Evolutionary conservation across 2,797 vertebrate genomes (phyloP), one percentile per base, ranked within the genome.

Genomic region (Hypotaenidia philippensis): DNA sequence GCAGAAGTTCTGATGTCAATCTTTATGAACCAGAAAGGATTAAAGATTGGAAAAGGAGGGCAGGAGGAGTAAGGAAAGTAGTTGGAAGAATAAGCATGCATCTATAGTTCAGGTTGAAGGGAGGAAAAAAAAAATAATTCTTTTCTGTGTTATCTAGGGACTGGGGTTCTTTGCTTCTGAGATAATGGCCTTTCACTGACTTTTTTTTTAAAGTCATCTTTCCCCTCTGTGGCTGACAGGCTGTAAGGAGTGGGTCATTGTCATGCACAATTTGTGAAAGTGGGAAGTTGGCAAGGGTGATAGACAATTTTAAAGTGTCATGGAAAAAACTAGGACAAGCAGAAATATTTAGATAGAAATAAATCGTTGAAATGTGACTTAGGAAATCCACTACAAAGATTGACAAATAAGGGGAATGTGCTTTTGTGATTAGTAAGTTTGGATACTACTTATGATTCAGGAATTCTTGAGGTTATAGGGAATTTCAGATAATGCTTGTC

Each of bases 321-420:
- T 88, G 89, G 89, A 90, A 89, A 95, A 92, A 93, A 88, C 76
- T 68, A 72, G 78, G 71, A 75, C 71, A 91, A 77, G 65, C 65
- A 91, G 79, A 93, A 94, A 81, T 91, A 87, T 53, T 91, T 87
- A 68, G 83, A 80, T 89, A 89, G 75, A 83, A 93, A 83, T 82
- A 93, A 95, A 84, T 90, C 79, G 49, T 87, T 92, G 92, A 96
- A 92, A 96, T 85, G 78, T 57, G 40, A 25, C 74, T 96, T 92
- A 80, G 0, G 4, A 95, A 94, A 96, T 94, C 69, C 34, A 72
- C 87, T 91, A 83, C 52, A 50, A 59, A 83, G 64, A 87, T 41
- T 83, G 89, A 91, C 87, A 89, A 85, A 87, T 87, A 77, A 65
- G 41, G 84, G 55, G 59, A 92, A 81, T 81, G 3, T 88, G 61